Conservation (phyloP, 2,797 vertebrate species). For the Callimico goeldii region DNA sequence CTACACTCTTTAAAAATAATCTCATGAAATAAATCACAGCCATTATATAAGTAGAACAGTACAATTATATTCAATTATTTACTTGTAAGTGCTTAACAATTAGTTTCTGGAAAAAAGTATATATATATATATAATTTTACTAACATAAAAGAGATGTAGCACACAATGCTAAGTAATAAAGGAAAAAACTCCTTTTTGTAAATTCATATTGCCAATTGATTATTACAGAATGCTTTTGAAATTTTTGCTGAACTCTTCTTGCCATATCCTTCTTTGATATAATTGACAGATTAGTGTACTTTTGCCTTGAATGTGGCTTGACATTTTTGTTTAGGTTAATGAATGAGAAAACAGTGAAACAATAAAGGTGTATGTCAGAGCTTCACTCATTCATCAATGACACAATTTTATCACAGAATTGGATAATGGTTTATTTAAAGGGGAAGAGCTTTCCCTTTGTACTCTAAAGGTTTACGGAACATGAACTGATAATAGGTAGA, state of each 20-base stretch:
- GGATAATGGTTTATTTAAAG: not conserved
- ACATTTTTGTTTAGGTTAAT: not conserved
- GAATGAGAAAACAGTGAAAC: not conserved
- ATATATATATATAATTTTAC: not conserved
- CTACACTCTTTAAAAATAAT: not conserved
- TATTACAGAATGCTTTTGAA: not conserved
- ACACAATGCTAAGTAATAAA: not conserved
- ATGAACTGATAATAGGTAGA: not conserved
- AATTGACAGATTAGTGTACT: not conserved
- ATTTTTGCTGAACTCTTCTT: not conserved
- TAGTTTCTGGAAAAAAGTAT: not conserved
- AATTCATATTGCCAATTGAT: not conserved
- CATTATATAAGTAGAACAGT: not conserved
- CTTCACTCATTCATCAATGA: not conserved
- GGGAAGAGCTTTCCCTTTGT: not conserved
- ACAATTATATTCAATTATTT: not conserved
- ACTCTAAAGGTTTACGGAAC: not conserved
- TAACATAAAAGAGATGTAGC: not conserved
- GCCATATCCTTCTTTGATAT: not conserved
- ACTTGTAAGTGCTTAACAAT: not conserved
- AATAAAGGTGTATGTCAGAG: not conserved
- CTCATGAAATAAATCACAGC: not conserved
- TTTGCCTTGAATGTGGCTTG: not conserved
- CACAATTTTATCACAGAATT: not conserved
- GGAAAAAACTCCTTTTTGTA: not conserved